phyloP scores from a whole-genome alignment of 2,113 vertebrate genomes.

The Himantopus leucocephalus region DNA sequence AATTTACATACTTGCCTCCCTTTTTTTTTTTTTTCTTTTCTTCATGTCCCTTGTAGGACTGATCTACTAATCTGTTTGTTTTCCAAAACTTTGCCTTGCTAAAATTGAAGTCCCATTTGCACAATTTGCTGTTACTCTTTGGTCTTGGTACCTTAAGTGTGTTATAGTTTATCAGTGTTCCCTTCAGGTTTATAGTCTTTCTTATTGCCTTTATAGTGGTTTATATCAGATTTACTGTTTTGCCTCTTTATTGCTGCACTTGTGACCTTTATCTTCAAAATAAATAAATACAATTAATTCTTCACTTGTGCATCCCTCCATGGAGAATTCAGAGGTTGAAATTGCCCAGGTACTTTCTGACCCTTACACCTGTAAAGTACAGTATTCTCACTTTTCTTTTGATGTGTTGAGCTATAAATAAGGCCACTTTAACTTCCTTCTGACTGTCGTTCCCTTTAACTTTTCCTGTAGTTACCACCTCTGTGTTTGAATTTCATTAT shows the following conservation, averaged over 20 bases:
- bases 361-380: not conserved
- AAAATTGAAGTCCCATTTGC: not conserved
- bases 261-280: not conserved
- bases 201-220: not conserved
- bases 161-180: not conserved
- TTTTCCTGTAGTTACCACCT: not conserved
- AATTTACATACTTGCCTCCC: not conserved
- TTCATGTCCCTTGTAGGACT: not conserved
- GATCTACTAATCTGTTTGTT: not conserved
- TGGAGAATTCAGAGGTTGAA: not conserved
- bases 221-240: not conserved
- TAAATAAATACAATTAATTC: not conserved
- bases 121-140: not conserved
- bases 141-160: not conserved
- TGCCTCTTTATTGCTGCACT: not conserved
- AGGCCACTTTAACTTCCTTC: not conserved
- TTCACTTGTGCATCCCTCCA: not conserved
- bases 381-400: not conserved
- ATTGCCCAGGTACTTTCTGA: not conserved
- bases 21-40: fast-evolving
- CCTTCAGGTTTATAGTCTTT: not conserved
- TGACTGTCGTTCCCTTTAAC: not conserved
- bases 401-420: not conserved
- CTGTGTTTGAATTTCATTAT: constrained; percentile 12
- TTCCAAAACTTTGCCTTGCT: not conserved